phyloP scores from a whole-genome alignment of 2,113 vertebrate genomes.

The Albula goreensis region DNA sequence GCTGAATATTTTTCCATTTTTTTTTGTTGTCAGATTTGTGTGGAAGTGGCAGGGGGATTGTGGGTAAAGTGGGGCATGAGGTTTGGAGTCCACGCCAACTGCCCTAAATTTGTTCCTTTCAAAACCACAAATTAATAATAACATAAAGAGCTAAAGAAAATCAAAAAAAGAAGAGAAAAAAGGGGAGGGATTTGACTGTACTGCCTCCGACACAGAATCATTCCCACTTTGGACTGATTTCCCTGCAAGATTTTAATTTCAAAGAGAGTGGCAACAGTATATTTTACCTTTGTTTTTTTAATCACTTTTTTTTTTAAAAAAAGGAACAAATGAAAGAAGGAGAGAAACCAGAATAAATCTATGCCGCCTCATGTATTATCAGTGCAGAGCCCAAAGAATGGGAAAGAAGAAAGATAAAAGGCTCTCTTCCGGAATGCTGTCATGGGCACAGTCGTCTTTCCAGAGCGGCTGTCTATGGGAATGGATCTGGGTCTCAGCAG shows the following conservation, averaged over 20 bases:
- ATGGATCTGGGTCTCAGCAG: conserved; percentile 13
- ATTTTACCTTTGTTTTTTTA: not conserved
- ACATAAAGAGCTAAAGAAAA: not conserved
- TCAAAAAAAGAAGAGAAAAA: conserved; percentile 20
- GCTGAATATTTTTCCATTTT: conserved; percentile 12
- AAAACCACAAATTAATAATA: conserved; percentile 20
- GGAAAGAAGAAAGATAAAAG: conserved; percentile 13
- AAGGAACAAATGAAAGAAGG: not conserved
- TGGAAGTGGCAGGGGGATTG: conserved; percentile 19
- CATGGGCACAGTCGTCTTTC: not conserved
- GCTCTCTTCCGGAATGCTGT: conserved; percentile 25
- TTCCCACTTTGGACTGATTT: conserved; percentile 14
- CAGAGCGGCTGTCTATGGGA: not conserved
- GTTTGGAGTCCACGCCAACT: conserved; percentile 65
- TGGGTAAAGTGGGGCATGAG: conserved; percentile 30
- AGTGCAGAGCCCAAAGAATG: not conserved
- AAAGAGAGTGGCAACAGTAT: not conserved
- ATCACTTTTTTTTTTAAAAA: not conserved
- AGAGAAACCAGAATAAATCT: not conserved
- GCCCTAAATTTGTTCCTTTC: conserved; percentile 68
- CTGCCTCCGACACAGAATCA: conserved; percentile 22
- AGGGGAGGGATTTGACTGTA: not conserved
- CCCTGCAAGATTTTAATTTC: conserved; percentile 1
- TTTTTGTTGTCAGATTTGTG: conserved; percentile 27
- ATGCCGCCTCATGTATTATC: not conserved